Conservation (phyloP, 1,140 invertebrate species). For the Lepidurus arcticus region DNA sequence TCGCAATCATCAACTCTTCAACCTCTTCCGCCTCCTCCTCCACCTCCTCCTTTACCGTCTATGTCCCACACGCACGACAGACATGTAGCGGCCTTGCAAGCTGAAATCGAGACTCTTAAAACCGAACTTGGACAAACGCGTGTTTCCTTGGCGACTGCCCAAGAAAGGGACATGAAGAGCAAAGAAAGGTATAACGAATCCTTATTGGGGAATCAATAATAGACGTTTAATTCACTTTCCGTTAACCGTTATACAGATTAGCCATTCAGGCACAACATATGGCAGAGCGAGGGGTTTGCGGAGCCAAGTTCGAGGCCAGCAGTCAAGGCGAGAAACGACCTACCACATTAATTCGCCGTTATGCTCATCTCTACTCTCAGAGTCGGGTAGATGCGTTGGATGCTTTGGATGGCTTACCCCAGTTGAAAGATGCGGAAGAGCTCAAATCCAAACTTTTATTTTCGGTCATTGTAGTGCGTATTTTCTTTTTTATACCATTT, state of each 20-base stretch:
- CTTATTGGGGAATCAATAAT: background rate
- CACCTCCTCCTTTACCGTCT: background rate
- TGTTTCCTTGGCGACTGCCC: constrained; percentile 47
- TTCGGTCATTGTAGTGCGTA: constrained; percentile 87
- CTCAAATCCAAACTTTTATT: constrained; percentile 90
- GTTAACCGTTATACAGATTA: constrained; percentile 43
- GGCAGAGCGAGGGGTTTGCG: constrained; percentile 38
- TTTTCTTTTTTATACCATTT: background rate
- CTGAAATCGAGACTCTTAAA: constrained; percentile 49
- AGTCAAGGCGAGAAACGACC: constrained; percentile 39
- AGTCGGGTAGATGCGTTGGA: constrained; percentile 78
- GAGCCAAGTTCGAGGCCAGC: constrained; percentile 27
- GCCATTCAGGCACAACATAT: constrained; percentile 45
- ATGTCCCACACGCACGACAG: constrained; percentile 6
- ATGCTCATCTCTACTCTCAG: constrained; percentile 74
- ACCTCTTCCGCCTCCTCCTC: constrained; percentile 31
- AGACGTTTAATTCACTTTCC: background rate
- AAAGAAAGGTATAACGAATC: constrained; percentile 43
- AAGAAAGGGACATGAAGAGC: constrained; percentile 47
- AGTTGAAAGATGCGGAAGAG: constrained; percentile 71
- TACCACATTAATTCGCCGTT: constrained; percentile 62
- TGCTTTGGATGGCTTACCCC: constrained; percentile 67
- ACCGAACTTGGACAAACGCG: constrained; percentile 48
- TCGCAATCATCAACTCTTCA: constrained; percentile 38
- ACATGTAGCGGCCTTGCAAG: constrained; percentile 41